Evolutionary conservation across 2,888 invertebrate genomes (phyloP), one percentile per base, ranked within the genome.

Genomic region (Monoplex corrugatus): DNA sequence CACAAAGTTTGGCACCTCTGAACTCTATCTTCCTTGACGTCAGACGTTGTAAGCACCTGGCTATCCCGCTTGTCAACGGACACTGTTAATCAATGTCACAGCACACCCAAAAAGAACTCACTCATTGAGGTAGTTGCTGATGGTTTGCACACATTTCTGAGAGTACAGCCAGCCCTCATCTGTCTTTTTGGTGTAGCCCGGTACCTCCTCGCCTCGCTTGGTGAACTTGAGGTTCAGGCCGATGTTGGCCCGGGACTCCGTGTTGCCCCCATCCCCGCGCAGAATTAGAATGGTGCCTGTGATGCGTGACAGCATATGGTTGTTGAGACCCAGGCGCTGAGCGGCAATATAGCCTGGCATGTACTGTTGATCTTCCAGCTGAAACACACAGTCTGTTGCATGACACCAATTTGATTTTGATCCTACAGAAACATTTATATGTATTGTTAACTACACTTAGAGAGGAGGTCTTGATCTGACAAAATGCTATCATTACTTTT

Each of bases 221-320:
- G 98, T 98, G 94, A 98, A 98, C 96, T 99, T 99, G 40, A 99
- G 96, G 95, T 98, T 98, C 83, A 99, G 97, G 0, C 99, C 99
- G 45, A 99, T 97, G 95, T 99, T 99, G 32, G 97, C 95, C 91
- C 94, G 95, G 91, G 93, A 93, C 85, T 91, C 90, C 0, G 93
- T 91, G 23, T 92, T 88, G 35, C 92, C 92, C 5, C 89, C 89
- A 16, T 91, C 90, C 1, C 89, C 90, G 10, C 92, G 91, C n/a
- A 93, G 91, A 40, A 99, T 97, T 91, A 97, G 97, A 86, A 99
- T 97, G 0, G 98, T 97, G 0, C 99, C 99, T 0, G 99, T 99
- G 88, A 99, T 97, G 16, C 98, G 97, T 0, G 98, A 98, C 91
- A 99, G 96, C 93, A 98, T 96, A 93, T 97, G 97, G 0, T 97